Conservation (phyloP, 2,113 vertebrate species). For the Sterna hirundo region DNA sequence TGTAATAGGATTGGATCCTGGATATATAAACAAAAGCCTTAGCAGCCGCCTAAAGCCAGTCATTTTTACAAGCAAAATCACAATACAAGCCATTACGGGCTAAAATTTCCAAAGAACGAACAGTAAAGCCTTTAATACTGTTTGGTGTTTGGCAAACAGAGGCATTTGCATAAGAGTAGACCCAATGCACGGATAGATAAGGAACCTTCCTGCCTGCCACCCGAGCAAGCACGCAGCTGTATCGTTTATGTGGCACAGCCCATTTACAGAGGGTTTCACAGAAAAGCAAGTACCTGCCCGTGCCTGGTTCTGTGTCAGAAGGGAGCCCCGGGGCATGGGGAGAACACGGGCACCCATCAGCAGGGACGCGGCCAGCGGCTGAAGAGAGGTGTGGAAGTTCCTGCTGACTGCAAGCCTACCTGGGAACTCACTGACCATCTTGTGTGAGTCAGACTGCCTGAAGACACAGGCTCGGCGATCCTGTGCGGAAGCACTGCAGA, state of each 20-base stretch:
- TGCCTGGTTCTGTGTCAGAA: accelerated
- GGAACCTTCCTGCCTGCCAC: background rate
- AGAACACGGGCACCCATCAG: background rate
- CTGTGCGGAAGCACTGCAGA: background rate
- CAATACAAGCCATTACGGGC: background rate
- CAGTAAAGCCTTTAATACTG: accelerated
- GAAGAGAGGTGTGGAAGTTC: background rate
- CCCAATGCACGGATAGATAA: accelerated
- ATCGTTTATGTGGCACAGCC: background rate
- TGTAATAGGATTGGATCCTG: background rate
- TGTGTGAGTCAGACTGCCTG: background rate
- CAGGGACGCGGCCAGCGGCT: background rate
- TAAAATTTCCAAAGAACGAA: background rate
- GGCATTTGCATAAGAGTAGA: background rate
- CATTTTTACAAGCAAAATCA: background rate
- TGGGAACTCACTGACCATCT: background rate
- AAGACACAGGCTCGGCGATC: background rate
- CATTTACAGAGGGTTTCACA: background rate
- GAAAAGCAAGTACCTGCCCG: background rate
- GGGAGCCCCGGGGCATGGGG: background rate
- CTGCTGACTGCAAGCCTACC: background rate
- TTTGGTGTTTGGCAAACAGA: background rate
- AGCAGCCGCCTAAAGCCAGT: background rate
- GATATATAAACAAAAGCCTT: background rate
- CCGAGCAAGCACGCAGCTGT: accelerated